Conservation (phyloP, 2,113 vertebrate genomes). For the Miniopterus natalensis region DNA sequence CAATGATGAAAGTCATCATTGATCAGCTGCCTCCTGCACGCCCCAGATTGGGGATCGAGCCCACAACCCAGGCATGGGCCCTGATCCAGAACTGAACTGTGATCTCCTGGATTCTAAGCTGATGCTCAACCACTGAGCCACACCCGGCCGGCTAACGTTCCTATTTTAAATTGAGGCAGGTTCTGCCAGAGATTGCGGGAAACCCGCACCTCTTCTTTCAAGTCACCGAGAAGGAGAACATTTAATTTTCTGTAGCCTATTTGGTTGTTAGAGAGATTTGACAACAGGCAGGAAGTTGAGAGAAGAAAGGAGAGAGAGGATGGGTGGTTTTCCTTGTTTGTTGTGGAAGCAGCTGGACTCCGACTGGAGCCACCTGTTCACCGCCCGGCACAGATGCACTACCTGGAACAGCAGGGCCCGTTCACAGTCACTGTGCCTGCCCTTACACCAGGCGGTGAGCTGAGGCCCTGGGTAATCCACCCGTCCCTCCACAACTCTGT, state of each 20-base stretch:
- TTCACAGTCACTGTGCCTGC: neutral
- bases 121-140: too few relatives aligned
- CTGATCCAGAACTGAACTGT: too few relatives aligned
- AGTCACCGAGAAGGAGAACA: neutral
- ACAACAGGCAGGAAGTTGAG: neutral
- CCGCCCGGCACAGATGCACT: rapidly evolving
- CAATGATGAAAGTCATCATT: too few relatives aligned
- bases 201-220: neutral
- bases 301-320: neutral
- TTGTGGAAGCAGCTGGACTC: neutral
- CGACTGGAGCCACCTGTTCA: too few relatives aligned
- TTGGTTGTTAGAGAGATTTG: neutral
- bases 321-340: neutral
- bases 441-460: too few relatives aligned
- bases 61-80: too few relatives aligned
- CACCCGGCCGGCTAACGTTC: neutral
- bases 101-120: too few relatives aligned
- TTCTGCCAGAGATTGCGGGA: neutral
- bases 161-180: neutral
- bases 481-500: rapidly evolving
- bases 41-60: too few relatives aligned
- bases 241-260: neutral
- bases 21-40: too few relatives aligned
- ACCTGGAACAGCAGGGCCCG: too few relatives aligned
- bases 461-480: too few relatives aligned